Percentiles rank a stretch among this genome's conserved stretches.
phyloP scores from a whole-genome alignment of 2,888 invertebrate genomes.

The Apomyelois bistriatella region DNA sequence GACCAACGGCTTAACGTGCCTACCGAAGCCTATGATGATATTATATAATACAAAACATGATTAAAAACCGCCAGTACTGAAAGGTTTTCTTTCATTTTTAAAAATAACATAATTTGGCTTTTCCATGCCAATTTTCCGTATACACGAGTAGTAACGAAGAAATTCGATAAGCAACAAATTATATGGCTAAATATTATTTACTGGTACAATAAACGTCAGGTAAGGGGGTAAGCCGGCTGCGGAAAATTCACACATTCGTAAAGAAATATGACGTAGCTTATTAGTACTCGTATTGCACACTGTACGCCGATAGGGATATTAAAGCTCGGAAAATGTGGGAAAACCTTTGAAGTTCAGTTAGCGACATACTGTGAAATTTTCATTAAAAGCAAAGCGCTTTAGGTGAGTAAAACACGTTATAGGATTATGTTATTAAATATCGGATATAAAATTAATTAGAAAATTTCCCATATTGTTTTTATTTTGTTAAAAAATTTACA shows the following conservation, averaged over 20 bases:
- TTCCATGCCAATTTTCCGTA: neutral
- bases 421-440: slow-evolving; percentile 3
- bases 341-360: slow-evolving; percentile 9
- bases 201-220: slow-evolving; percentile 26
- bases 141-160: neutral
- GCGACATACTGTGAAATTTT: slow-evolving; percentile 9
- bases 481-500: neutral
- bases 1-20: too few relatives aligned
- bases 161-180: slow-evolving; percentile 20
- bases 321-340: slow-evolving; percentile 8
- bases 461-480: neutral
- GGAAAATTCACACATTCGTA: slow-evolving; percentile 53
- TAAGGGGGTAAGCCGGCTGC: slow-evolving; percentile 54
- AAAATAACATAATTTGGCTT: neutral
- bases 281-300: slow-evolving; percentile 44
- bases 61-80: too few relatives aligned
- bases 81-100: too few relatives aligned
- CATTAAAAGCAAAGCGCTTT: slow-evolving; percentile 7
- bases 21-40: too few relatives aligned
- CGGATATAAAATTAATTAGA: neutral
- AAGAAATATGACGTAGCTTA: slow-evolving; percentile 60
- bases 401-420: neutral
- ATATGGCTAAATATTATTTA: slow-evolving; percentile 8
- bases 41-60: too few relatives aligned
- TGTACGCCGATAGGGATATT: slow-evolving; percentile 7